Base-by-base conservation (phyloP, 2,113 vertebrate genomes). In the Strix aluco region DNA sequence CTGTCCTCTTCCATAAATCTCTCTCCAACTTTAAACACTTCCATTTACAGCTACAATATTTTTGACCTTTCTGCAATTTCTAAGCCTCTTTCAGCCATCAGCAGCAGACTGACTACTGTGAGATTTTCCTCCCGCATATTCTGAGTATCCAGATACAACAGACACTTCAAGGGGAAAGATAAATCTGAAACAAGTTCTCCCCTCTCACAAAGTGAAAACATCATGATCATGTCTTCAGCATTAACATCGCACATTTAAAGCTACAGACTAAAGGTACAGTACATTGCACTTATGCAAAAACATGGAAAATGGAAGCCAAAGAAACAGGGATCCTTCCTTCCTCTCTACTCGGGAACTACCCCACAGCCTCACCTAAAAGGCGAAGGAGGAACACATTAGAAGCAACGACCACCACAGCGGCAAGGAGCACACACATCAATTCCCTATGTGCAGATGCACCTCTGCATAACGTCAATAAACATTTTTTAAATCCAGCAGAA, bases 11-110 rank as follows among this genome's bases (percentile, higher is more conserved):
- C 71, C 42, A 95, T 95, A 96, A 96, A 96, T 92, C 15, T 55
- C 54, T 58, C 75, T 71, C 92, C 32, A 87, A 78, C 62, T 89
- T 96, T 55, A 91, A 96, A 75, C 71, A 58, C 38, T 84, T 86
- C n/a, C 77, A 70, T 96, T 97, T 97, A 88, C 46, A 94, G 71
- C 71, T 91, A 84, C 7, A 29, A 75, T 91, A 81, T 95, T 95
- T 96, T 95, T 96, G 93, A 97, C 94, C 80, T 97, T 97, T 91
- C 91, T 73, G 71, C 52, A 54, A 30, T 86, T 89, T 95, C 95
- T 81, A 85, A 80, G 63, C 12, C 59, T 88, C 80, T 94, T 78
- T 93, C 85, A 90, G 55, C 83, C 63, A 95, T 47, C 86, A 83
- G 1, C 85, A 81, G 63, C 61, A 91, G 55, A 46, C 63, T 95